Conservation (phyloP, 1,140 invertebrate genomes). For the Drosophila dunni region DNA sequence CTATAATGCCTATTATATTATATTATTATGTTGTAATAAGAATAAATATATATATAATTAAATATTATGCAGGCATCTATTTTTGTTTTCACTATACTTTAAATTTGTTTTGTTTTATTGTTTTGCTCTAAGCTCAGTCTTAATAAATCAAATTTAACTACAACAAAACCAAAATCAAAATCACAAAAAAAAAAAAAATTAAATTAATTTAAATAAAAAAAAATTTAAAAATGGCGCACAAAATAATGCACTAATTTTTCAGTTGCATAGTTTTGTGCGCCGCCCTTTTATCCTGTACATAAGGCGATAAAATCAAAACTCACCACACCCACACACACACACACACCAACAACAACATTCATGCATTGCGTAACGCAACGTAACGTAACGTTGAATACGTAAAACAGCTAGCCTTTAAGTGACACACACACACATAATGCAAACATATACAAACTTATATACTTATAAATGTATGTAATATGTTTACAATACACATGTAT, state of each 20-base stretch:
- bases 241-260: conserved; percentile 6
- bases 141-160: background rate
- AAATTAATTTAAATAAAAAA: conserved; percentile 5
- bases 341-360: conserved; percentile 8
- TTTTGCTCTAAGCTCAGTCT: conserved; percentile 27
- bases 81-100: conserved; percentile 22
- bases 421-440: conserved; percentile 27
- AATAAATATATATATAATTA: conserved; percentile 9
- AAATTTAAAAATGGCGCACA: background rate
- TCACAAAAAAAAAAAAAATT: background rate
- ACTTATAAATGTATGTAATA: conserved; percentile 27
- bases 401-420: conserved; percentile 40
- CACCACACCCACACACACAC: conserved; percentile 16
- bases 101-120: background rate
- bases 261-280: conserved; percentile 37
- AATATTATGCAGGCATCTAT: conserved; percentile 25
- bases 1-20: conserved; percentile 39
- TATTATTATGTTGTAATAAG: conserved; percentile 41
- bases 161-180: background rate
- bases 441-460: conserved; percentile 18
- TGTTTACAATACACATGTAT: conserved; percentile 29
- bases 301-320: background rate
- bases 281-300: conserved; percentile 20
- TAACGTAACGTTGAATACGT: conserved; percentile 22
- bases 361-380: conserved; percentile 25